These are phyloP conservation scores for Trididemnum miniatum DNA, from an alignment of 23 tunicate genomes.

Conservation along the genomic window DNA sequence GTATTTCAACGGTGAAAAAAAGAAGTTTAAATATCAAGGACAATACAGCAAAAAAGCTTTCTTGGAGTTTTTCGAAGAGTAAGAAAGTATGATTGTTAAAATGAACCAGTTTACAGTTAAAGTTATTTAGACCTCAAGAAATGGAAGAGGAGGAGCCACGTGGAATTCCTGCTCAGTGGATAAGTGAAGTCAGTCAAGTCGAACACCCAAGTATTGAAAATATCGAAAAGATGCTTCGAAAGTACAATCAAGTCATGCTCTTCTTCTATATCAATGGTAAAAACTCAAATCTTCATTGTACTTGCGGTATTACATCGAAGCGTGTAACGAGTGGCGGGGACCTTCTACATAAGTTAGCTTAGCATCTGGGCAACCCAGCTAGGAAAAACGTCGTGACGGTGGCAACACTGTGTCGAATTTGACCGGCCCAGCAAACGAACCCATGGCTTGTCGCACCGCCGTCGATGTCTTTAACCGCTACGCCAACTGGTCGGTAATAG, in stretches of 20 bases:
- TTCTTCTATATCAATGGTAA: slow-evolving; percentile 86
- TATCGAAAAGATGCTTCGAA: slow-evolving; percentile 44
- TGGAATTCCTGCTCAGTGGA: slow-evolving; percentile 32
- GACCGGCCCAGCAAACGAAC: neutral
- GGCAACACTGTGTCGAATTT: neutral
- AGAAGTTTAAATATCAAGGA: slow-evolving; percentile 73
- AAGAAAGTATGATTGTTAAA: neutral
- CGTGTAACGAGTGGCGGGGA: neutral
- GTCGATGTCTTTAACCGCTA: neutral
- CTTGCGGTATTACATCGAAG: neutral
- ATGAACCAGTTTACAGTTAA: neutral
- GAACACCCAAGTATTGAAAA: slow-evolving; percentile 66
- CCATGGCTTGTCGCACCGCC: neutral
- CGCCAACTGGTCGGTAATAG: neutral
- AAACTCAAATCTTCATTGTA: neutral
- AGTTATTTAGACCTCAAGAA: neutral
- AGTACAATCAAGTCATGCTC: slow-evolving; percentile 56
- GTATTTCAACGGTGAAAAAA: slow-evolving; percentile 55
- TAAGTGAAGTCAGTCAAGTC: slow-evolving; percentile 56
- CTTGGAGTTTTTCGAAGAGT: slow-evolving; percentile 61
- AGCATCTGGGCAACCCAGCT: neutral
- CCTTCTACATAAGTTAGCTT: neutral
- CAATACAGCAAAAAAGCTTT: slow-evolving; percentile 37
- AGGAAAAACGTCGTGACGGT: neutral
- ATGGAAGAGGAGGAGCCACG: neutral